phyloP scores from a whole-genome alignment of 2,113 vertebrate genomes.

The Coptodon bakossiorum region DNA sequence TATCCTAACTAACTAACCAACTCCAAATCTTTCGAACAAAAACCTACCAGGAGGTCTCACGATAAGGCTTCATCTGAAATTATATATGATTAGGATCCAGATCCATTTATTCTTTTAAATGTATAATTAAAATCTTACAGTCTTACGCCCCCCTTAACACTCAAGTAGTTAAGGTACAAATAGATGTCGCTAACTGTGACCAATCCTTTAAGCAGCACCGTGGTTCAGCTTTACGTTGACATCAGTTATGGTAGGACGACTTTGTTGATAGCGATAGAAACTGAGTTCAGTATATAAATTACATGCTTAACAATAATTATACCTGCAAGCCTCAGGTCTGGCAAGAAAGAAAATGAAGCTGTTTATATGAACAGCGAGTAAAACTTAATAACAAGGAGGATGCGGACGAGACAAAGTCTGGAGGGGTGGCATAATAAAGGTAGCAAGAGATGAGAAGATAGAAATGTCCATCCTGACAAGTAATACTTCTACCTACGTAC shows the following conservation, averaged over 20 bases:
- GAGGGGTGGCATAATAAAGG: background rate
- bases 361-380: background rate
- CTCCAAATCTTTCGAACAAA: background rate
- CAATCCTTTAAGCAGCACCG: background rate
- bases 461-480: background rate
- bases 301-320: background rate
- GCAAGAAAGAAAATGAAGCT: background rate
- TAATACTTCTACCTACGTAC: background rate
- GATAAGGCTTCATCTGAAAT: background rate
- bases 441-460: background rate
- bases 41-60: background rate
- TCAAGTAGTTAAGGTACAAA: background rate
- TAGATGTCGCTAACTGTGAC: background rate
- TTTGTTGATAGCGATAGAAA: background rate
- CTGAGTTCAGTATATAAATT: background rate
- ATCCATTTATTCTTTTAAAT: background rate
- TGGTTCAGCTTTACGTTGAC: background rate
- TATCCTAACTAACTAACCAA: background rate
- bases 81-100: background rate
- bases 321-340: background rate
- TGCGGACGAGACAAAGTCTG: background rate
- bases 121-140: background rate
- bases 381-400: background rate
- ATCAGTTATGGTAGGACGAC: background rate
- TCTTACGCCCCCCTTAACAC: fast-evolving